These are phyloP conservation scores for Columbina picui DNA, from an alignment of 2,113 vertebrate species.

Conservation along the genomic window DNA sequence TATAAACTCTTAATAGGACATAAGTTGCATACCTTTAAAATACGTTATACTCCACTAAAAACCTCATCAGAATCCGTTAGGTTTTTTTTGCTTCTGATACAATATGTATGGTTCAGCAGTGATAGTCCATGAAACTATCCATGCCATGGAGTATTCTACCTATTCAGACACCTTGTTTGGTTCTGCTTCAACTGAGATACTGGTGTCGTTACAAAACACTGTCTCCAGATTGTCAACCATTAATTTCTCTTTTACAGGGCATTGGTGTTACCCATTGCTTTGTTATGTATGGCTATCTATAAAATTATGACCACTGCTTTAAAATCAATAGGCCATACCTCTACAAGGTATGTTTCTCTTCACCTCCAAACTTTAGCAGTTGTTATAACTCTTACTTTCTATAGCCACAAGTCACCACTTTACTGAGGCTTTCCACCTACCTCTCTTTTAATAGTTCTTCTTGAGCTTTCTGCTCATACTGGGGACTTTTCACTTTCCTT, in stretches of 20 bases:
- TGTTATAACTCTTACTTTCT: neutral
- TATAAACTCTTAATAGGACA: neutral
- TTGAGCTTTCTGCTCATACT: neutral
- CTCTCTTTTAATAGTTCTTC: neutral
- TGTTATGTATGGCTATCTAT: neutral
- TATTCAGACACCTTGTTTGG: neutral
- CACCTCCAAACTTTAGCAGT: neutral
- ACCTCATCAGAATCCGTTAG: neutral
- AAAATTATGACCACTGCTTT: neutral
- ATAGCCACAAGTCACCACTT: neutral
- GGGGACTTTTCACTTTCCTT: neutral
- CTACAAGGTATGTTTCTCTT: neutral
- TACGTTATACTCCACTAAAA: neutral
- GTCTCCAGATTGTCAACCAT: too few relatives aligned
- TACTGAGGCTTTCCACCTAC: neutral
- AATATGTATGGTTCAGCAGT: neutral
- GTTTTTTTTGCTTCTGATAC: neutral
- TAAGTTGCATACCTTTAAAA: neutral
- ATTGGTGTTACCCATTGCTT: neutral
- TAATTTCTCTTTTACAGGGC: neutral
- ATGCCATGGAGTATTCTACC: neutral
- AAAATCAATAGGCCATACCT: neutral
- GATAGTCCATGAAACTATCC: neutral
- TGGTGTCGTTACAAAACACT: neutral
- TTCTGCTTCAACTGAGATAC: neutral